Percentiles rank a stretch among this genome's conserved stretches.
Evolutionary conservation across 1,140 invertebrate genomes (phyloP).

Genomic region (Sitodiplosis mosellana): DNA sequence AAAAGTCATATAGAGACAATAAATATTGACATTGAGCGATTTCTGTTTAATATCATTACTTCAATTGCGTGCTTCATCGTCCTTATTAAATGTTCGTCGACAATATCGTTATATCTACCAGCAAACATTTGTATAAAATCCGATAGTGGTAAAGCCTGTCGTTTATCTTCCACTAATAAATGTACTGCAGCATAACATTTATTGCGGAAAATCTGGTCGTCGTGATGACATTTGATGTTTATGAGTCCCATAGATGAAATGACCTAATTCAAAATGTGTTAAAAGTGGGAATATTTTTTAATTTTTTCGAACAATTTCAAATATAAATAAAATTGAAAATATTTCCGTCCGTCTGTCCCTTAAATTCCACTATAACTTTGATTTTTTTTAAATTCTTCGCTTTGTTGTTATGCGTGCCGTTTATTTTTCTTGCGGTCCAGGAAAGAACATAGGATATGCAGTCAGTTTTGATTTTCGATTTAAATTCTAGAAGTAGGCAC

Average conservation of each 20-base stretch:
- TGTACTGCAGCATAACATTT: constrained; percentile 16
- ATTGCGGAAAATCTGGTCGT: constrained; percentile 15
- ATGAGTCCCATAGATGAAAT: constrained; percentile 10
- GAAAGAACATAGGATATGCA: too few species aligned
- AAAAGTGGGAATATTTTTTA: too few species aligned
- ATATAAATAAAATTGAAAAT: not conserved
- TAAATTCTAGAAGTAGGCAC: too few species aligned
- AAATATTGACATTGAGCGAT: not conserved
- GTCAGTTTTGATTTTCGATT: too few species aligned
- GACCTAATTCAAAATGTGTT: constrained; percentile 3
- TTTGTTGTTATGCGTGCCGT: not conserved
- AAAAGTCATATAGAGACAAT: not conserved
- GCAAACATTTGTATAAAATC: constrained; percentile 14
- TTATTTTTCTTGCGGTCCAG: too few species aligned
- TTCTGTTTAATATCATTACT: constrained; percentile 7
- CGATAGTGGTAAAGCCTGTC: not conserved
- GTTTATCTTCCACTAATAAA: constrained; percentile 8
- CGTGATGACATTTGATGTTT: constrained; percentile 20
- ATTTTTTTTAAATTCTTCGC: not conserved
- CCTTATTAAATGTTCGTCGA: constrained; percentile 10
- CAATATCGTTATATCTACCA: constrained; percentile 10
- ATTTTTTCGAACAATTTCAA: not conserved
- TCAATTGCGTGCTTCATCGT: constrained; percentile 22
- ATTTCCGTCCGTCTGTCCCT: not conserved
- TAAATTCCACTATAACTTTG: not conserved